Conservation (phyloP, 2,888 invertebrate species). For the Neria commutata region DNA sequence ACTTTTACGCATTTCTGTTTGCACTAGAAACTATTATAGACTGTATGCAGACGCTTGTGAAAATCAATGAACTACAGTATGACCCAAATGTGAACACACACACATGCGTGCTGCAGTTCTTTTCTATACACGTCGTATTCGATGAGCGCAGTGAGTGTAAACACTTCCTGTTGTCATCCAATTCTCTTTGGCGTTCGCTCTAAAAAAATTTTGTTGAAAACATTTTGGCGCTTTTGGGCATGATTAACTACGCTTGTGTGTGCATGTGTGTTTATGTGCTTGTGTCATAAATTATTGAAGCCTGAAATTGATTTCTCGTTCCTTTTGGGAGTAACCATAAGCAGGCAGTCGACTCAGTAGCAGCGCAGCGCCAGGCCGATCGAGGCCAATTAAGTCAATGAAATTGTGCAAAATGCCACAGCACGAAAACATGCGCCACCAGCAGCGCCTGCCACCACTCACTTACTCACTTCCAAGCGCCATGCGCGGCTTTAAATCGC, state of each 20-base stretch:
- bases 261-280: neutral
- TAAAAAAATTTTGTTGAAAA: no score
- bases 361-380: no score
- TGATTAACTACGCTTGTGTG: neutral
- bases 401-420: no score
- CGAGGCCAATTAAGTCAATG: no score
- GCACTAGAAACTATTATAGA: constrained; percentile 31
- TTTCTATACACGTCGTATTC: neutral
- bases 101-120: neutral
- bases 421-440: no score
- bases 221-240: neutral
- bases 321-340: no score
- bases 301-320: constrained; percentile 52
- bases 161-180: no score
- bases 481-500: no score
- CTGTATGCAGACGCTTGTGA: constrained; percentile 9
- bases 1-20: constrained; percentile 45
- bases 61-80: constrained; percentile 23
- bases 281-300: constrained; percentile 43
- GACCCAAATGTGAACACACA: constrained; percentile 2
- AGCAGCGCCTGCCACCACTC: no score
- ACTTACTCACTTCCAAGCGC: no score
- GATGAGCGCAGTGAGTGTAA: neutral
- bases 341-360: no score
- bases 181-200: no score